These are phyloP conservation scores for Melanotus villosus DNA, from an alignment of 2,888 invertebrate species.

Conservation along the genomic window DNA sequence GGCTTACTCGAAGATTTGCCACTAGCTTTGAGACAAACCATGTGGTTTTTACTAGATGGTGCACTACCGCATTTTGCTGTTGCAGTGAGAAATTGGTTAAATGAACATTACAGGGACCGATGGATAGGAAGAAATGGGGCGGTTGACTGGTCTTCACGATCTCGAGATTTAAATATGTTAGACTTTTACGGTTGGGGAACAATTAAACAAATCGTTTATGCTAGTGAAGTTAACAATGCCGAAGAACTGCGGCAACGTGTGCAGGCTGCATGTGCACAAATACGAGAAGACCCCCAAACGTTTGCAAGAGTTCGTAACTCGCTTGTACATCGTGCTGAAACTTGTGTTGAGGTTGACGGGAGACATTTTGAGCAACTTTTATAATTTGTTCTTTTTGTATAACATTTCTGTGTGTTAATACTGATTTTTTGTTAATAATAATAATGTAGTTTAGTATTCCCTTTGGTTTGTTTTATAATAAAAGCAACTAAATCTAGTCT, in stretches of 20 bases:
- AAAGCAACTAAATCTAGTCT: no score
- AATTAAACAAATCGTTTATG: neutral
- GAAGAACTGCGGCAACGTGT: no score
- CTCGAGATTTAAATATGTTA: neutral
- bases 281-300: no score
- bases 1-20: neutral
- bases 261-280: no score
- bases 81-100: neutral
- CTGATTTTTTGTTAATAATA: no score
- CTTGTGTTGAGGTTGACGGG: neutral
- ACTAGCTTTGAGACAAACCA: neutral
- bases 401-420: no score
- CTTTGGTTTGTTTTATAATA: no score
- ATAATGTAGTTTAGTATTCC: no score
- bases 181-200: no score
- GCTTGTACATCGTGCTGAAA: neutral
- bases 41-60: neutral
- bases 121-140: neutral
- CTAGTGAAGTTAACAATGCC: neutral
- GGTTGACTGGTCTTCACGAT: neutral
- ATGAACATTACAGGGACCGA: neutral
- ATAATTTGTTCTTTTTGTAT: no score
- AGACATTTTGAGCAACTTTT: neutral
- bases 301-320: no score
- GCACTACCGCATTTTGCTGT: neutral